Base-by-base conservation (phyloP, 2,797 vertebrate species). In the Cottoperca gobio region DNA sequence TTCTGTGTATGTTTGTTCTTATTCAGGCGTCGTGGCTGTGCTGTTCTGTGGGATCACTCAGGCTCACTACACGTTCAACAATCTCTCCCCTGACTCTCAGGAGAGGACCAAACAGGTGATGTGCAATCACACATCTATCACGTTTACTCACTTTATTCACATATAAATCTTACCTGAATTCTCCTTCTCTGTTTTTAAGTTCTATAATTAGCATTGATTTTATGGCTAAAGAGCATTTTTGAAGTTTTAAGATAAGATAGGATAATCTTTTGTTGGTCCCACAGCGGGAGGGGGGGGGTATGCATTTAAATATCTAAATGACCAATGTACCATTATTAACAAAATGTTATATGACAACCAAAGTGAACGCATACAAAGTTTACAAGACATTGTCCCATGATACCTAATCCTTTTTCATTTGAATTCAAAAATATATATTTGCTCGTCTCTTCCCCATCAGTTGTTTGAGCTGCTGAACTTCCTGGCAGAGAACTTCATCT, bases 401-500 rank as follows among this genome's bases (percentile, higher is more conserved):
- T n/a, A n/a, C n/a, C n/a, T n/a, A n/a, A n/a, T n/a, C n/a, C n/a
- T n/a, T n/a, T n/a, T n/a, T n/a, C n/a, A n/a, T n/a, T n/a, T n/a
- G n/a, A n/a, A n/a, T n/a, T n/a, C n/a, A n/a, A n/a, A n/a, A n/a
- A n/a, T n/a, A n/a, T n/a, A n/a, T 7, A 21, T 73, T 7, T 54
- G 1, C 54, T 65, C 58, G 4, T 79, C 37, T 81, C 14, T 58
- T 59, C 16, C 33, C 14, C 39, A 31, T 79, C 91, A 99, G 98
- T 90, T 99, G 85, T 99, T 99, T 88, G 98, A 99, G 93, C 94
- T 99, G 83, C 95, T 99, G 84, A 97, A 99, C 95, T 99, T 99
- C 93, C 93, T 99, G 95, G 97, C 98, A 55, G 98, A 99, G 94
- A 99, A 99, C 91, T 98, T 99, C 93, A 99, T 99, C 94, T 99